Conservation (phyloP, 2,797 vertebrate species). For the Rhodeus uyekii region DNA sequence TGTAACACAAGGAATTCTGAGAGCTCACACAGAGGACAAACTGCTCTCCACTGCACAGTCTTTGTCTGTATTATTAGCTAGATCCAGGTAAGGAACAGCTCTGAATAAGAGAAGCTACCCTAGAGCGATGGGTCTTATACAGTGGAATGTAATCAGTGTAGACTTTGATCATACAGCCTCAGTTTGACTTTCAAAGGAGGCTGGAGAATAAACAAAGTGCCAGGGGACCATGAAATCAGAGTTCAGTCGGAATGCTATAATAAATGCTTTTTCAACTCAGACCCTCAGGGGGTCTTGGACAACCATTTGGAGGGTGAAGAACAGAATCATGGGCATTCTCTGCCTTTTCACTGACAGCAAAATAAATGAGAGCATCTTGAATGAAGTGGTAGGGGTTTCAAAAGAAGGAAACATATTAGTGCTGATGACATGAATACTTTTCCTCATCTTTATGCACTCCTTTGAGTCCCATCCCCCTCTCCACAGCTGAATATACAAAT, state of each 20-base stretch:
- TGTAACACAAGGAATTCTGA: slow-evolving; percentile 5
- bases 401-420: slow-evolving; percentile 6
- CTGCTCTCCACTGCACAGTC: neutral
- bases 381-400: slow-evolving; percentile 5
- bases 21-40: slow-evolving; percentile 19
- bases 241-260: slow-evolving; percentile 29
- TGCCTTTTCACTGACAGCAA: neutral
- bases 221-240: slow-evolving; percentile 7
- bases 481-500: slow-evolving; percentile 8
- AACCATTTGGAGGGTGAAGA: slow-evolving; percentile 1
- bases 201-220: slow-evolving; percentile 35
- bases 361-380: neutral
- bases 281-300: neutral
- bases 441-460: slow-evolving; percentile 32
- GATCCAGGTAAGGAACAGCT: slow-evolving; percentile 23
- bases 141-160: slow-evolving; percentile 18
- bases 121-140: neutral
- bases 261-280: slow-evolving; percentile 23
- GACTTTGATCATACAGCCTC: slow-evolving; percentile 47
- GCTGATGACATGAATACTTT: slow-evolving; percentile 30
- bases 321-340: slow-evolving; percentile 19
- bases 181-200: slow-evolving; percentile 47
- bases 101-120: slow-evolving; percentile 20
- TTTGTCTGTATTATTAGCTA: slow-evolving; percentile 4
- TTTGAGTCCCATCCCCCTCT: neutral